phyloP scores from a whole-genome alignment of 2,888 invertebrate species.

The Meteorus cinctellus region DNA sequence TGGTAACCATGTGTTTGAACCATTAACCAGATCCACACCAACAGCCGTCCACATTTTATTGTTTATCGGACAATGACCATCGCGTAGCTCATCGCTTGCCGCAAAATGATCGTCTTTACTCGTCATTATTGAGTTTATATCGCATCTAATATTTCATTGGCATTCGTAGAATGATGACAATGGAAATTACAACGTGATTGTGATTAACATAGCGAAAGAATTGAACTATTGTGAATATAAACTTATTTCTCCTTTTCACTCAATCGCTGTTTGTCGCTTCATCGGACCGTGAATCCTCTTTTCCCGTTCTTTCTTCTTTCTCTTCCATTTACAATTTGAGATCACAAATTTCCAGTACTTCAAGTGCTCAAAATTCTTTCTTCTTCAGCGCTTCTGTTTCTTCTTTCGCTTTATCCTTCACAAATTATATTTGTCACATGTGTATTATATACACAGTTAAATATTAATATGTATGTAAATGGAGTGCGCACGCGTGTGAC shows the following conservation, averaged over 20 bases:
- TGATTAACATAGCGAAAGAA: conserved; percentile 1
- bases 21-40: conserved; percentile 73
- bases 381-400: neutral
- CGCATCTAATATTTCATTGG: neutral
- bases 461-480: conserved; percentile 1
- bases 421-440: neutral
- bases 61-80: conserved; percentile 50
- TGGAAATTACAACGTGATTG: neutral
- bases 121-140: neutral
- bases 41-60: conserved; percentile 40
- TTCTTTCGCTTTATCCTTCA: neutral
- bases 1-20: conserved; percentile 85
- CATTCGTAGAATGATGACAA: neutral
- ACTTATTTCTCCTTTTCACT: conserved; percentile 44
- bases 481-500: conserved; percentile 30
- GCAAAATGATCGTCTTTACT: conserved; percentile 21
- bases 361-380: neutral
- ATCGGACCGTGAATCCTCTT: conserved; percentile 67
- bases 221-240: conserved; percentile 44
- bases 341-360: neutral
- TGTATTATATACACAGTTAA: conserved; percentile 2
- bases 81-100: conserved; percentile 31
- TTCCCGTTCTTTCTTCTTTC: conserved; percentile 52
- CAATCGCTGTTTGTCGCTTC: conserved; percentile 63
- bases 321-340: conserved; percentile 37